Base-by-base conservation (phyloP, 1,140 invertebrate genomes). In the Melitaea cinxia region DNA sequence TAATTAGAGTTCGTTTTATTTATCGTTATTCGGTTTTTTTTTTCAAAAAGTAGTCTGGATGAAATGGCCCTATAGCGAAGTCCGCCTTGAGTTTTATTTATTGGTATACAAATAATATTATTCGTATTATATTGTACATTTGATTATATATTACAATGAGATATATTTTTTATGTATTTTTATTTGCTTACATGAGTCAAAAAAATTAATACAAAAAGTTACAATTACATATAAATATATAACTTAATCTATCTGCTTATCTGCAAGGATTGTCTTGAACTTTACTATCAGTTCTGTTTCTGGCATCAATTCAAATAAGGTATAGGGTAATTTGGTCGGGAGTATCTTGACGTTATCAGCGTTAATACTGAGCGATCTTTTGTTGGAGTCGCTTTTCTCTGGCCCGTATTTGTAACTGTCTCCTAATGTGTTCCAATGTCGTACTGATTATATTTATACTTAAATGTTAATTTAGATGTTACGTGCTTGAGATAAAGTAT, bases 261-360 rank as follows among this genome's bases (percentile, higher is more conserved):
- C 35, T 15, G 14, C n/a, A n/a, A 5, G 4, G 14, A 37, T 14
- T 4, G 1, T 37, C 14, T 37, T 37, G 12, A 17, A 19, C 14
- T 7, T 19, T 7, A 7, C 17, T 45, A 45, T 45, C 39, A 19
- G 15, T 45, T 45, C 15, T 15, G 37, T 45, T 12, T 19, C 15
- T 37, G 35, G 35, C 35, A 37, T 37, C 35, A 15, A 19, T 45
- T 45, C 15, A 45, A 45, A 19, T 45, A 45, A 45, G 39, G 3
- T 10, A 45, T 19, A 21, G 15, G 39, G 39, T 45, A 45, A 45
- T 45, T 45, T 45, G 6, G 39, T 45, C 2, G 39, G n/a, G 39
- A 19, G 15, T 19, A 17, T 21, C 39, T 45, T 19, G 17, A 19
- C 39, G 39, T 21, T 45, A 45, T 21, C 39, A 19, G 17, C 39